Evolutionary conservation across 2,113 vertebrate genomes (phyloP).

Genomic region (Columbina picui): DNA sequence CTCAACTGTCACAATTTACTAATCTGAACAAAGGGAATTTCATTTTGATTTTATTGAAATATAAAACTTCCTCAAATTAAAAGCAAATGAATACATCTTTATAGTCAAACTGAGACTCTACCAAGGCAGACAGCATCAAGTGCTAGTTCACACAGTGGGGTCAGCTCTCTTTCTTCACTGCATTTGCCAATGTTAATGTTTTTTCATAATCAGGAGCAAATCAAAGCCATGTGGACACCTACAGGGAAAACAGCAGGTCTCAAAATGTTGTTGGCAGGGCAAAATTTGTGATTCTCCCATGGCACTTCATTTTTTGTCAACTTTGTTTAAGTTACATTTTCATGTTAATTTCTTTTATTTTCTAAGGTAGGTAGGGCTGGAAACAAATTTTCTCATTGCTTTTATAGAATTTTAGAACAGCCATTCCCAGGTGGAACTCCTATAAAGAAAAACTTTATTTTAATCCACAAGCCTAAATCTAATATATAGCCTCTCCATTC

Average conservation of each 20-base stretch:
- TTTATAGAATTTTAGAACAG: slow-evolving; percentile 29
- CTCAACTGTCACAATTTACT: background rate
- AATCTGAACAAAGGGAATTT: background rate
- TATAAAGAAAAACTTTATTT: slow-evolving; percentile 57
- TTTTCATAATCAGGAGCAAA: slow-evolving; percentile 72
- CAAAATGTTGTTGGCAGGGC: slow-evolving; percentile 35
- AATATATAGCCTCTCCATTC: slow-evolving; percentile 12
- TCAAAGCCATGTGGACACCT: slow-evolving; percentile 73
- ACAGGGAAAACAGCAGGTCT: slow-evolving; percentile 58
- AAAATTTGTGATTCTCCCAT: slow-evolving; percentile 20
- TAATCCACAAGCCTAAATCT: slow-evolving; percentile 11
- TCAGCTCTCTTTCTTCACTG: slow-evolving; percentile 40
- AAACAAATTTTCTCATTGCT: slow-evolving; percentile 29
- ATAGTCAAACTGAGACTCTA: slow-evolving; percentile 47
- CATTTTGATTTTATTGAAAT: slow-evolving; percentile 57
- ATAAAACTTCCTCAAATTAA: slow-evolving; percentile 64
- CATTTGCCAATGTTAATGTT: slow-evolving; percentile 70
- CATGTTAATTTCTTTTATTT: slow-evolving; percentile 26
- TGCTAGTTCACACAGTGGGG: slow-evolving; percentile 29
- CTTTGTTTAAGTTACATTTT: slow-evolving; percentile 28
- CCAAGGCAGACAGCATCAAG: slow-evolving; percentile 13
- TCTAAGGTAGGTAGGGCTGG: background rate
- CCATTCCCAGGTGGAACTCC: slow-evolving; percentile 7
- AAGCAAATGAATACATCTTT: slow-evolving; percentile 54
- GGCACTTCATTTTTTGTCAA: background rate